phyloP scores from a whole-genome alignment of 2,888 invertebrate species.

The Tachina fera region DNA sequence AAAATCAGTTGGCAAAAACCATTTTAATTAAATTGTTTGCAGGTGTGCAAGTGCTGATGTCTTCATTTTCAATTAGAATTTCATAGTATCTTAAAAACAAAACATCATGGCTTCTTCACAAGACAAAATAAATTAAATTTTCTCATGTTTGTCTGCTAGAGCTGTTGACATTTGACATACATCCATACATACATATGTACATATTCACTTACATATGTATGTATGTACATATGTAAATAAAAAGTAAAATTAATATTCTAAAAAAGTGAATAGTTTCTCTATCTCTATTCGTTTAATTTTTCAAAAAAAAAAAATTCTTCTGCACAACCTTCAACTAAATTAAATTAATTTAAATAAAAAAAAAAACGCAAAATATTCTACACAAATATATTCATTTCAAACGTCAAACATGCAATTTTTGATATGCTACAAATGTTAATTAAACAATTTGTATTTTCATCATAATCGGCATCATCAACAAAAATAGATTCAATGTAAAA shows the following conservation, averaged over 20 bases:
- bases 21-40: slow-evolving; percentile 61
- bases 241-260: slow-evolving; percentile 15
- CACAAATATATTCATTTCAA: slow-evolving; percentile 24
- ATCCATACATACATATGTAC: too few relatives aligned
- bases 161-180: slow-evolving; percentile 53
- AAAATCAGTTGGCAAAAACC: slow-evolving; percentile 50
- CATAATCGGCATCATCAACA: neutral
- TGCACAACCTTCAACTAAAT: slow-evolving; percentile 43
- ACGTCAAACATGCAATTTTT: slow-evolving; percentile 12
- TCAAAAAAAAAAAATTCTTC: slow-evolving; percentile 1
- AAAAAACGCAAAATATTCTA: slow-evolving; percentile 1
- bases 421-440: neutral
- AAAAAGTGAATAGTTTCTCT: neutral
- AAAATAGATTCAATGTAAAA: slow-evolving; percentile 3
- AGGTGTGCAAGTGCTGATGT: slow-evolving; percentile 70
- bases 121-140: neutral
- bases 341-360: slow-evolving; percentile 43
- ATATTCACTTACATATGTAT: too few relatives aligned
- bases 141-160: slow-evolving; percentile 51
- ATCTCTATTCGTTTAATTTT: neutral
- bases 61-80: slow-evolving; percentile 58
- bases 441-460: slow-evolving; percentile 16
- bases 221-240: neutral
- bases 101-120: neutral
- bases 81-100: slow-evolving; percentile 10